Evolutionary conservation across 2,888 invertebrate genomes (phyloP).

Genomic region (Spisula subtruncata): DNA sequence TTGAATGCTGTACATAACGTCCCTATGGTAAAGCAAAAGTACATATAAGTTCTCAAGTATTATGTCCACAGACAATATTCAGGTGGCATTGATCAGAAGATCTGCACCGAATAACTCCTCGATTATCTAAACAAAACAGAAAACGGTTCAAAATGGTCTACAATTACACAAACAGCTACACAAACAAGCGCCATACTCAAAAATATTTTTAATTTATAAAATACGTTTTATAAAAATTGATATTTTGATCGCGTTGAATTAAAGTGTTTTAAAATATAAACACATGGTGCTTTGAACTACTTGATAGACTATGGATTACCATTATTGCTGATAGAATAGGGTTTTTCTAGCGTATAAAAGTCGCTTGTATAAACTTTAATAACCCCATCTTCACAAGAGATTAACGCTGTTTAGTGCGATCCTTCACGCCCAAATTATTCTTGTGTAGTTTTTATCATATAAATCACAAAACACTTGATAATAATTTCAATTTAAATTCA

Average conservation of each 20-base stretch:
- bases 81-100: not conserved
- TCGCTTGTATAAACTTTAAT: constrained; percentile 64
- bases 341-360: constrained; percentile 44
- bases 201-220: constrained; percentile 36
- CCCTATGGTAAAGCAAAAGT: not conserved
- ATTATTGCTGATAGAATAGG: constrained; percentile 39
- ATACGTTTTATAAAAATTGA: constrained; percentile 46
- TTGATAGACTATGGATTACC: constrained; percentile 39
- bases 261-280: constrained; percentile 49
- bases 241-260: constrained; percentile 43
- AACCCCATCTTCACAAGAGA: constrained; percentile 54
- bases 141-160: constrained; percentile 35
- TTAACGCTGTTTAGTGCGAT: constrained; percentile 54
- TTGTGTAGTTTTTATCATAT: constrained; percentile 54
- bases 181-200: constrained; percentile 55
- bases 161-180: constrained; percentile 41
- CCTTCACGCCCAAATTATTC: constrained; percentile 65
- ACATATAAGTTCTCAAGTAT: not conserved
- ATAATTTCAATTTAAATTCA: constrained; percentile 30
- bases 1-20: not conserved
- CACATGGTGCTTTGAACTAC: constrained; percentile 40
- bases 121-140: constrained; percentile 56
- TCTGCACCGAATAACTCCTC: constrained; percentile 43
- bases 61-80: constrained; percentile 32
- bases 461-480: constrained; percentile 56